Conservation (phyloP, 2,113 vertebrate genomes). For the Dendropsophus ebraccatus region DNA sequence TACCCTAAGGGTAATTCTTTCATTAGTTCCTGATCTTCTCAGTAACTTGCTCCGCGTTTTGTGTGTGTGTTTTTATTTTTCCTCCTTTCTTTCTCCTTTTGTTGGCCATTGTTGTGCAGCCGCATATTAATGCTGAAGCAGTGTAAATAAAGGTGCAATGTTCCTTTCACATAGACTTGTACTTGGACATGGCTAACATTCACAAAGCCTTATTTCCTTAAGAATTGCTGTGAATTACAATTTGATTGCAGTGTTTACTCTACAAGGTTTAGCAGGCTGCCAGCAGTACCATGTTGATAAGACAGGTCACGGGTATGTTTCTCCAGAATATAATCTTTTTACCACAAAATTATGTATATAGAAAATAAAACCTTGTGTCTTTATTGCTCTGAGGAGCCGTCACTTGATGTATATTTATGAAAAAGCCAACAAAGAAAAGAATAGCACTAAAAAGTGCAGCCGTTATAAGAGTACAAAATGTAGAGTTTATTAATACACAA, state of each 20-base stretch:
- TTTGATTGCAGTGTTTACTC: conserved; percentile 12
- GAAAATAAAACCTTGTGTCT: not conserved
- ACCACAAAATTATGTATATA: not conserved
- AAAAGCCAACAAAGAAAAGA: too few relatives aligned
- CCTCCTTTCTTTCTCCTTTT: too few relatives aligned
- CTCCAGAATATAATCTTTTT: not conserved
- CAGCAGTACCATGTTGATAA: not conserved
- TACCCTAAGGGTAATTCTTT: too few relatives aligned
- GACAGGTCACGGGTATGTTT: not conserved
- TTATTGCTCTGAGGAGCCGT: not conserved
- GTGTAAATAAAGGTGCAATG: not conserved
- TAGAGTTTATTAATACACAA: too few relatives aligned
- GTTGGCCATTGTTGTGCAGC: not conserved
- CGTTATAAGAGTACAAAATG: too few relatives aligned
- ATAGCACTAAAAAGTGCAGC: too few relatives aligned
- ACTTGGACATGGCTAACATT: not conserved
- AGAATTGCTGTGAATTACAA: not conserved
- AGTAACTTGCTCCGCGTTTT: too few relatives aligned
- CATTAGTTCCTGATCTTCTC: too few relatives aligned
- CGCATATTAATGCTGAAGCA: not conserved
- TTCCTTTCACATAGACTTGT: not conserved
- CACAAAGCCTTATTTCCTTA: not conserved
- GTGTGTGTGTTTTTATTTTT: too few relatives aligned
- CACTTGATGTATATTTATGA: not conserved
- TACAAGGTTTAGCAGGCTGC: not conserved